Evolutionary conservation across 2,113 vertebrate species (phyloP).

Genomic region (Hylia prasina): DNA sequence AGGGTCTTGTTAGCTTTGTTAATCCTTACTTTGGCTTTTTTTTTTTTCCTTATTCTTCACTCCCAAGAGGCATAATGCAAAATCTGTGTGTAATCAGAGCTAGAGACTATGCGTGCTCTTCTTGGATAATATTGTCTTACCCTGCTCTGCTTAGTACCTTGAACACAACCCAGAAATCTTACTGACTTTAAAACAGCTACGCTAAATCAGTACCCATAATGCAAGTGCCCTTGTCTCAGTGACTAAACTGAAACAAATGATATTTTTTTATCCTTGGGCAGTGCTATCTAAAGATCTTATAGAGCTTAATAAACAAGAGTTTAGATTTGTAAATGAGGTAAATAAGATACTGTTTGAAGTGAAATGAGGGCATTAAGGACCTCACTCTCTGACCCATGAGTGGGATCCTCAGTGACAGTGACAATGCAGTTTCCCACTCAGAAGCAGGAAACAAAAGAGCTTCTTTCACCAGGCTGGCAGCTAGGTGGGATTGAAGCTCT

Average conservation of each 20-base stretch:
- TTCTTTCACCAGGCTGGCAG: neutral
- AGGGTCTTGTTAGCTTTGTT: neutral
- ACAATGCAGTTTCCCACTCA: neutral
- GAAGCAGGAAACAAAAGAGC: neutral
- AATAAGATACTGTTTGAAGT: neutral
- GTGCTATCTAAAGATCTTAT: neutral
- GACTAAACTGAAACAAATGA: neutral
- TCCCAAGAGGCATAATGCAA: neutral
- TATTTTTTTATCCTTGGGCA: neutral
- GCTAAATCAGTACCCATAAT: neutral
- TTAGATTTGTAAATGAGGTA: neutral
- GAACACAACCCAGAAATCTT: neutral
- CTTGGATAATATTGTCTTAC: neutral
- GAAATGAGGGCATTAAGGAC: neutral
- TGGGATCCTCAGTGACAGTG: neutral
- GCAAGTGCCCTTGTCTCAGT: neutral
- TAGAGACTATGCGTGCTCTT: neutral
- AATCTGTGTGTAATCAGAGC: slow-evolving; percentile 6
- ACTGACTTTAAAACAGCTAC: neutral
- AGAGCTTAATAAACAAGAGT: neutral
- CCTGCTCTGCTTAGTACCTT: neutral
- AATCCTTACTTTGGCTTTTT: neutral
- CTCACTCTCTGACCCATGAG: neutral
- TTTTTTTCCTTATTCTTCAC: neutral
- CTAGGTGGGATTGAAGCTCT: neutral